Evolutionary conservation across 1,140 invertebrate species (phyloP).

Genomic region (Sesamia nonagrioides): DNA sequence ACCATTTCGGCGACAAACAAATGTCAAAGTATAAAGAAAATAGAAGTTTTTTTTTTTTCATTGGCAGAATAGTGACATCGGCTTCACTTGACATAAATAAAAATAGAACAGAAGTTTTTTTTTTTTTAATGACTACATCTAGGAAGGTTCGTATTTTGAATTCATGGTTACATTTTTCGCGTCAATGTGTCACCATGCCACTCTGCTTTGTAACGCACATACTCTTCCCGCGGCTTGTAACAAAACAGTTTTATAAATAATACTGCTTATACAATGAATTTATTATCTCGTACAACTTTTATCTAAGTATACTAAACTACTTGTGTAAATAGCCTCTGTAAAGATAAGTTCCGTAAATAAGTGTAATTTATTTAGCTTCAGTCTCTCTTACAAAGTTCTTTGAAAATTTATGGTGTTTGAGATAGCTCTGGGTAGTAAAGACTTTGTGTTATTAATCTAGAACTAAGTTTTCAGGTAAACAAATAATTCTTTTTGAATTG

Average conservation of each 20-base stretch:
- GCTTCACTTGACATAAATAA: no score
- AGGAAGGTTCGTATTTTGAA: no score
- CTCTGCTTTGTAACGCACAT: no score
- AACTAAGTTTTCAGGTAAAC: neutral
- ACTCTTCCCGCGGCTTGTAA: no score
- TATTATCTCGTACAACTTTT: conserved; percentile 8
- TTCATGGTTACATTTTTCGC: no score
- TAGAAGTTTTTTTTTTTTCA: no score
- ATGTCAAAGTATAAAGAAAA: no score
- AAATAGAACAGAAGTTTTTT: no score
- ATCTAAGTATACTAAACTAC: conserved; percentile 9
- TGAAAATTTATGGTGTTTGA: conserved; percentile 20
- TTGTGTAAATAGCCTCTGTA: conserved; percentile 15
- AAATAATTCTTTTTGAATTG: conserved; percentile 5
- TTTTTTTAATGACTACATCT: no score
- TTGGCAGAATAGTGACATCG: no score
- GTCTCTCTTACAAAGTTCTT: neutral
- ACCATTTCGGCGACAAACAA: no score
- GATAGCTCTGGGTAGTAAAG: neutral
- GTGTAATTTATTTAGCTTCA: conserved; percentile 10
- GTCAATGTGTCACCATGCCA: no score
- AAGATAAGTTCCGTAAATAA: conserved; percentile 25
- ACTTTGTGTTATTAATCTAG: neutral
- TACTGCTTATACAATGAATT: neutral
- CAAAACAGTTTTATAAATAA: neutral